Evolutionary conservation across 2,113 vertebrate genomes (phyloP).

Genomic region (Trochalopteron elliotii): DNA sequence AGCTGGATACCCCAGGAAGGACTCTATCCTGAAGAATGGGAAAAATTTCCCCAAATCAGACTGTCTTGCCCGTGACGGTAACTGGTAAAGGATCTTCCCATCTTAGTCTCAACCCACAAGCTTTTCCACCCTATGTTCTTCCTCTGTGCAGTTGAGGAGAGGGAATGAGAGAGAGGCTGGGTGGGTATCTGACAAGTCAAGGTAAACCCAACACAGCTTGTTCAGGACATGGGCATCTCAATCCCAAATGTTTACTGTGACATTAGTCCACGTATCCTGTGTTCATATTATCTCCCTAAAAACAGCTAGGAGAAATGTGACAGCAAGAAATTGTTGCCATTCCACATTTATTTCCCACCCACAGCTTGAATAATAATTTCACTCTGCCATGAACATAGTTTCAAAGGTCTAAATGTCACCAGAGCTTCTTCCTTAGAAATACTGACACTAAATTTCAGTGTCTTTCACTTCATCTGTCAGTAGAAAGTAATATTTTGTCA

Average conservation of each 20-base stretch:
- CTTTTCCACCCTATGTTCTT: not conserved
- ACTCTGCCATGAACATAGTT: not conserved
- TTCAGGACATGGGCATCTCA: not conserved
- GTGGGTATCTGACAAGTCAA: not conserved
- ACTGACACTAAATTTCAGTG: not conserved
- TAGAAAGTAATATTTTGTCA: conserved; percentile 30
- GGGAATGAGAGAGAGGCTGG: not conserved
- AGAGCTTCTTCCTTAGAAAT: not conserved
- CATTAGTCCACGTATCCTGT: not conserved
- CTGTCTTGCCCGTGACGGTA: not conserved
- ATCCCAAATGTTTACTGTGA: not conserved
- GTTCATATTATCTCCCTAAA: not conserved
- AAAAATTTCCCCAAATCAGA: not conserved
- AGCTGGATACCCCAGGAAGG: not conserved
- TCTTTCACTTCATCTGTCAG: not conserved
- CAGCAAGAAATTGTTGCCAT: not conserved
- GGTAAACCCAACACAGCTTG: not conserved
- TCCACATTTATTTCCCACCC: not conserved
- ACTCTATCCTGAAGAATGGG: not conserved
- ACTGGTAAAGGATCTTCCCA: not conserved
- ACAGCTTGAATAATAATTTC: not conserved
- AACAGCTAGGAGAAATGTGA: not conserved
- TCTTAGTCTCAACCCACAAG: not conserved
- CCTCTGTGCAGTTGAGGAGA: not conserved
- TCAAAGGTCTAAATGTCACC: conserved; percentile 9